A percentile compares a stretch with the other conserved stretches of the same genome.
Conservation (phyloP, 2,888 invertebrate genomes). For the Chalcosyrphus nemorum region DNA sequence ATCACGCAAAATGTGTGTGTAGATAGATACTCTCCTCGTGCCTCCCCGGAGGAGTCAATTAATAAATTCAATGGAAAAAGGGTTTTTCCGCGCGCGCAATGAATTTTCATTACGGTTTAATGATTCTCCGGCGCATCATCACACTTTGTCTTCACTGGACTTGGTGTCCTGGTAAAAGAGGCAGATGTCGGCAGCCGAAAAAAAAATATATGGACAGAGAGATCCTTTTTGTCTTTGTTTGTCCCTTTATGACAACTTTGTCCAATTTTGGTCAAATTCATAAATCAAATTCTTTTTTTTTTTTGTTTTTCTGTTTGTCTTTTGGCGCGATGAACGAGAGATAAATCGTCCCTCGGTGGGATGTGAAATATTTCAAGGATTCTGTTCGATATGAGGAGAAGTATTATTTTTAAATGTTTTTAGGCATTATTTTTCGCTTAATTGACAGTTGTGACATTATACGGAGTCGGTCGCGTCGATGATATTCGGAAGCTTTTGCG, state of each 20-base stretch:
- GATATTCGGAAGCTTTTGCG: constrained; percentile 32
- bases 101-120: constrained; percentile 71
- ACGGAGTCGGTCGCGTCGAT: not conserved
- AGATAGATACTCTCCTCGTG: not conserved
- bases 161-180: not conserved
- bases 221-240: too few relatives aligned
- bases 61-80: constrained; percentile 66
- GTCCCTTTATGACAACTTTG: constrained; percentile 75
- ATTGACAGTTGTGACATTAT: constrained; percentile 62
- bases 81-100: constrained; percentile 63
- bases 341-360: constrained; percentile 34
- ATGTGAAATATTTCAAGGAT: constrained; percentile 30
- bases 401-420: not conserved
- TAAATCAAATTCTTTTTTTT: constrained; percentile 74
- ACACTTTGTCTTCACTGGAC: constrained; percentile 54
- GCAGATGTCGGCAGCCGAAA: constrained; percentile 60
- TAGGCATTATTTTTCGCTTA: constrained; percentile 44
- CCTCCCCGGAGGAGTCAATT: constrained; percentile 57
- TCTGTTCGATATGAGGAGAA: not conserved
- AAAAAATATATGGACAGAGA: not conserved
- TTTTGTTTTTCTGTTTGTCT: not conserved
- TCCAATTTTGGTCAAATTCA: constrained; percentile 76
- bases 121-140: constrained; percentile 59
- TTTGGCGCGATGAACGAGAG: constrained; percentile 1
- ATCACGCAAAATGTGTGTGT: constrained; percentile 43